Evolutionary conservation across 1,140 invertebrate species (phyloP), one percentile per base, ranked within the genome.

Genomic region (Tachypleus tridentatus): DNA sequence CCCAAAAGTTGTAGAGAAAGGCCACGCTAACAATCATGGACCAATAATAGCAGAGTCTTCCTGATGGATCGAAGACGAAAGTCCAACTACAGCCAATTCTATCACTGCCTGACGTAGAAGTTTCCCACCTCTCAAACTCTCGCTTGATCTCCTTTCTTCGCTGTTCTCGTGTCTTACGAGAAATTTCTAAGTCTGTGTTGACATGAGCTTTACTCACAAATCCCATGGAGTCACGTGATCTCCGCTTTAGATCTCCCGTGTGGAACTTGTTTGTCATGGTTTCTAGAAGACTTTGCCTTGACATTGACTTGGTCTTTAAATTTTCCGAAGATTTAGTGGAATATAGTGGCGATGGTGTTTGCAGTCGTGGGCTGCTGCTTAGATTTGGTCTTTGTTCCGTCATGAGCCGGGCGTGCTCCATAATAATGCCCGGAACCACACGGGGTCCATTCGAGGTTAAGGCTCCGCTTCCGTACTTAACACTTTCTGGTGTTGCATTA

Each of bases 1-100:
- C 93, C 95, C 93, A 97, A 75, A 98, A 96, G 80, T 98, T 98
- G 82, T 98, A 98, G 65, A 98, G 85, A 80, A 98, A 98, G 71
- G 95, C 95, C 71, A 98, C 82, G 63, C 93, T 97, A 53, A 98
- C 95, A 54, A 98, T 89, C 86, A 94, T 91, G 69, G 90, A 93
- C 92, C 92, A 95, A 74, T 95, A 94, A 79, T 95, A 95, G 79
- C 90, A 94, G 49, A 94, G 83, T 52, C 91, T 82, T 68, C 91
- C 91, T 62, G 91, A 89, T 10, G 73, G 73, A 61, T 73, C 73
- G 49, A 73, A 72, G 0, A 73, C 91, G 77, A 95, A 93, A 51
- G 89, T 91, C 87, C 90, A 91, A 72, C 88, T 86, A 64, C 86
- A 84, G 5, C 82, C 69, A 10, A 67, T 60, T 29, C 67, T 63